Evolutionary conservation across 1,140 invertebrate genomes (phyloP), one percentile per base, ranked within the genome.

Genomic region (Saccostrea cuccullata): DNA sequence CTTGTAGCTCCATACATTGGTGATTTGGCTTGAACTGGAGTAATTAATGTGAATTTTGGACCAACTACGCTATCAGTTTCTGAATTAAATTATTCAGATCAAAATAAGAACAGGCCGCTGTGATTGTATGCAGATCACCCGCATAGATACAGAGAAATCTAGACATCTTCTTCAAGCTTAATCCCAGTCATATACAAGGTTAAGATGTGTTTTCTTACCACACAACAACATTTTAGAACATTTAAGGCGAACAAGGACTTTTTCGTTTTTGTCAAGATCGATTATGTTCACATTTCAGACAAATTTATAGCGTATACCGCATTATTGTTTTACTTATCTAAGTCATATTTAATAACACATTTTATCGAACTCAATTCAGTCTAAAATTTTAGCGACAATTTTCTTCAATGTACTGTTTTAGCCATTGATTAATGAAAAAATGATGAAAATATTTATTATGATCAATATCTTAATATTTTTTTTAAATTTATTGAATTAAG

Each of bases 21-120:
- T 77, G 26, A 15, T 77, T 77, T 30, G 70, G 30, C 26, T 30
- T 77, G 26, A 77, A 12, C 30, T 26, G 26, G 11, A 13, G 70
- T 77, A 77, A 77, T 77, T 36, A 77, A 77, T 77, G 70, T 26
- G 23, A 30, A 77, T 36, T 77, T 77, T 36, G 23, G 70, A 77
- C 70, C 70, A 77, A 15, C 30, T 26, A 77, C 23, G 70, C 11
- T 77, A 77, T 77, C 70, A 36, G 70, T 26, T 77, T 77, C 70
- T 30, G 70, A 36, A 77, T 77, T 77, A 77, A 77, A 77, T 77
- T 77, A 77, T 77, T 77, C 26, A 30, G 70, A 77, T 77, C 47
- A 47, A 47, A 47, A 47, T 47, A 23, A 67, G 60, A 67, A 67
- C 8, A 77, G 26, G 30, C 11, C 26, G 70, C 23, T 12, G 5